Base-by-base conservation (phyloP, 2,888 invertebrate species). In the Odontothrips loti region DNA sequence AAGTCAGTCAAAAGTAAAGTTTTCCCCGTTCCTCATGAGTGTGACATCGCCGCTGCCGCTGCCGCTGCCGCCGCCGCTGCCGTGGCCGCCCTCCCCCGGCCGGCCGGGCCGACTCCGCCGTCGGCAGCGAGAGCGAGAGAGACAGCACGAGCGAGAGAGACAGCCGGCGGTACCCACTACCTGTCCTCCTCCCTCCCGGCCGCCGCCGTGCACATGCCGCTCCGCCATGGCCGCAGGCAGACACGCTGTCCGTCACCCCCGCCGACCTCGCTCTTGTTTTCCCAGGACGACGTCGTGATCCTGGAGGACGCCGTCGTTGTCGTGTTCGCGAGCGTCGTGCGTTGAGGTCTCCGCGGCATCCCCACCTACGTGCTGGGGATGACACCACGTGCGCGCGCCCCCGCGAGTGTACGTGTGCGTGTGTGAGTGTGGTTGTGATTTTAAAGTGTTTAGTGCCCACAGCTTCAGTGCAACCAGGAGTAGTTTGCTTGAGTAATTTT, bases 1-100 rank as follows among this genome's bases (percentile, higher is more conserved):
- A 23, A 75, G 68, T 27, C 68, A 75, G 68, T 75, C 68, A 75
- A 75, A 43, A 27, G 68, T 75, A 75, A 75, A 27, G 23, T 75
- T 58, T 75, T 27, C 68, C 68, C 23, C 68, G 68, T 75, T 27
- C 23, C 68, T 75, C 27, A 27, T 9, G 68, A 75, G 68, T 75
- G 68, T 75, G 58, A 58, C 27, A 27, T 27, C 68, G 12, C 27
- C 58, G 6, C 58, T 6, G 58, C 58, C 20, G 58, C 20, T 15
- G 58, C 20, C 58, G n/a, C n/a, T n/a, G 12, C 27, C 58, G 6
- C 58, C 17, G 58, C 58, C 20, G 58, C 20, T 15, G 58, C 20
- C 58, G n/a, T n/a, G n/a, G n/a, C n/a, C n/a, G n/a, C n/a, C n/a
- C n/a, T n/a, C n/a, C n/a, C n/a, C n/a, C n/a, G n/a, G n/a, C 17